Evolutionary conservation across 2,888 invertebrate species (phyloP), one percentile per base, ranked within the genome.

Genomic region (Macrosoma leucophasiata): DNA sequence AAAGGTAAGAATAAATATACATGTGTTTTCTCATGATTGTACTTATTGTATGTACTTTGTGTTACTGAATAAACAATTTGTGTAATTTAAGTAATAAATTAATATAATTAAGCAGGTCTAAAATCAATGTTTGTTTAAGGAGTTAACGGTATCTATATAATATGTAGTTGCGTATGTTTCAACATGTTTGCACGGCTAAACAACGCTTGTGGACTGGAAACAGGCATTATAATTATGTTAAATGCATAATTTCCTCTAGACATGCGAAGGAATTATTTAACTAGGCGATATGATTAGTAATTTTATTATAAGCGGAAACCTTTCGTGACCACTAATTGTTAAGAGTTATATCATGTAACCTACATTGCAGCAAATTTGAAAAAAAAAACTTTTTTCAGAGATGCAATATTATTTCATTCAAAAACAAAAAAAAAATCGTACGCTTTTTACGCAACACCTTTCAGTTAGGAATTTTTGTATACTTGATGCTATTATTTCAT

Each of bases 281-380:
- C 40, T 47, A 36, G 58, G 58, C 58, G 55, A 58, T 53, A 51
- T 58, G 58, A 68, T 70, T 70, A 64, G 60, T 62, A 59, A 57
- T 64, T 61, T 55, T 48, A 55, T 56, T 53, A 57, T 61, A 57
- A 50, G 44, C 50, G 52, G 44, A 48, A 59, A 58, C 55, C 46
- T 44, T 36, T 48, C 50, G 50, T 58, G 51, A 58, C 49, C 48
- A 46, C 59, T 63, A 62, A 62, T 62, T 54, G 55, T 57, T 58
- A 43, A 28, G 55, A 57, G 61, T 61, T 59, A 45, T 50, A 47
- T 56, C 55, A 60, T 58, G 50, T 55, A n/a, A n/a, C n/a, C n/a
- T n/a, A n/a, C n/a, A n/a, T n/a, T n/a, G n/a, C n/a, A n/a, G n/a
- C n/a, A n/a, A n/a, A n/a, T n/a, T n/a, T n/a, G n/a, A n/a, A n/a